Evolutionary conservation across 2,113 vertebrate species (phyloP).

Genomic region (Ascaphus truei): DNA sequence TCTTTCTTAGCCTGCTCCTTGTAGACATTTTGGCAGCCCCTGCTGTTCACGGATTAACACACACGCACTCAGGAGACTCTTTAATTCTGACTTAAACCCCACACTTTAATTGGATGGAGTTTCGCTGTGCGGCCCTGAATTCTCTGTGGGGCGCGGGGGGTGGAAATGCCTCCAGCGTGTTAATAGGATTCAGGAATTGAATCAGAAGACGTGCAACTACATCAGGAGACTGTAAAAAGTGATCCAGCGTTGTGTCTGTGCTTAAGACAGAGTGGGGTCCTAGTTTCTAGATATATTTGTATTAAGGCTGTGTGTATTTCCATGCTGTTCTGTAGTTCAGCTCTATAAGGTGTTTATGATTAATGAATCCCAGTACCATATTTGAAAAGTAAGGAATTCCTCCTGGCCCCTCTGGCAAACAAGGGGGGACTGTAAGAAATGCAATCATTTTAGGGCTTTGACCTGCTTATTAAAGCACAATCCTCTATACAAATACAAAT

Average conservation of each 20-base stretch:
- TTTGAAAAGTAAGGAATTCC: too few relatives aligned
- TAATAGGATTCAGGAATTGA: neutral
- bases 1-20: neutral
- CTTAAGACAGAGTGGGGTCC: neutral
- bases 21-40: neutral
- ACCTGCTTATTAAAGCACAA: too few relatives aligned
- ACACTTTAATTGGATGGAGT: conserved; percentile 27
- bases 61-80: conserved; percentile 3
- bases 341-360: neutral
- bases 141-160: neutral
- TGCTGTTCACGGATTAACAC: conserved; percentile 1
- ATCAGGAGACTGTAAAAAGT: neutral
- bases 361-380: neutral
- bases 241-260: neutral
- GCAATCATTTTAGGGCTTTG: too few relatives aligned
- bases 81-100: conserved; percentile 10
- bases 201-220: neutral
- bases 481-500: too few relatives aligned
- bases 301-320: neutral
- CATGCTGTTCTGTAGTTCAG: neutral
- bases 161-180: neutral
- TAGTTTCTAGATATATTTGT: neutral
- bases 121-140: neutral
- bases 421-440: too few relatives aligned
- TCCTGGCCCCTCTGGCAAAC: too few relatives aligned